phyloP scores from a whole-genome alignment of 1,140 invertebrate species.

The Chrysoperla carnea region DNA sequence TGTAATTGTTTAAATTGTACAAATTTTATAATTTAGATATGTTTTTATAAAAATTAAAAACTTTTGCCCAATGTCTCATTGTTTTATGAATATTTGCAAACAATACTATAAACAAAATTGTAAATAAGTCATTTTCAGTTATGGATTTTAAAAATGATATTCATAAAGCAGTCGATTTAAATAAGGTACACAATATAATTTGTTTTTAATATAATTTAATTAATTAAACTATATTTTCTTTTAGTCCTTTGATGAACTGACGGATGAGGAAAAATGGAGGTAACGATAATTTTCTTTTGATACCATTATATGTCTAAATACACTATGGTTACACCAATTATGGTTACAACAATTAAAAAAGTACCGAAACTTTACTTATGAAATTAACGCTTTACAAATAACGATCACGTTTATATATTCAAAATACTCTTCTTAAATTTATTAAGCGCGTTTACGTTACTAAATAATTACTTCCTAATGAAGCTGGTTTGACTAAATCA shows the following conservation, averaged over 20 bases:
- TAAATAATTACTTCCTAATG: too few species aligned
- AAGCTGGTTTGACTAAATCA: too few species aligned
- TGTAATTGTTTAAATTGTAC: too few species aligned
- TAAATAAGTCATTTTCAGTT: too few species aligned
- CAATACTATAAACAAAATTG: too few species aligned
- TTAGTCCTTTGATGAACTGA: conserved; percentile 48
- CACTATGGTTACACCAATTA: conserved; percentile 3
- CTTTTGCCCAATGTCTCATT: too few species aligned
- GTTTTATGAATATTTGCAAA: too few species aligned
- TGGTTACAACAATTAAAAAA: neutral
- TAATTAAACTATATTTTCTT: conserved; percentile 17
- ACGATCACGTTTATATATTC: conserved; percentile 5
- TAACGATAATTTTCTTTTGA: conserved; percentile 17
- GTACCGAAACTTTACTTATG: too few species aligned
- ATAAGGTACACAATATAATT: conserved; percentile 24
- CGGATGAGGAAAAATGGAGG: conserved; percentile 48
- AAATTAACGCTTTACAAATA: conserved; percentile 3
- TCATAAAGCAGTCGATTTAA: conserved; percentile 36
- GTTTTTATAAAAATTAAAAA: too few species aligned
- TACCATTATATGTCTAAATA: conserved; percentile 4
- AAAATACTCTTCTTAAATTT: conserved; percentile 7
- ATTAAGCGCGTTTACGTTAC: conserved; percentile 7
- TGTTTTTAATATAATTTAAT: conserved; percentile 2
- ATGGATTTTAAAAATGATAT: conserved; percentile 19
- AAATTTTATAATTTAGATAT: too few species aligned